A percentile compares a stretch with the other conserved stretches of the same genome.
Evolutionary conservation across 1,140 invertebrate species (phyloP).

Genomic region (Hylaeus anthracinus): DNA sequence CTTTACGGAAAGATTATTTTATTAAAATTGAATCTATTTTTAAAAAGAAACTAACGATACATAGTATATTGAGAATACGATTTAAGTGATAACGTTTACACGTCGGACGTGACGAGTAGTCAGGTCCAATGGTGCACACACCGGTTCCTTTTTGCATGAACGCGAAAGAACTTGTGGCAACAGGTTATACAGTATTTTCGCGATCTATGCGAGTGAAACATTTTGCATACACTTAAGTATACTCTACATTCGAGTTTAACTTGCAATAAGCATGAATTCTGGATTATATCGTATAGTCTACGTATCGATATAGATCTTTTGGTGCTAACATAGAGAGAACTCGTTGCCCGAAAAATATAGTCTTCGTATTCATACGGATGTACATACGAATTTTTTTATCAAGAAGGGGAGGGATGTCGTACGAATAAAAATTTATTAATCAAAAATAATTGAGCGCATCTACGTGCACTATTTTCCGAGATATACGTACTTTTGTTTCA

Average conservation of each 20-base stretch:
- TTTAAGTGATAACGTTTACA: constrained; percentile 1
- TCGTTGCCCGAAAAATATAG: background rate
- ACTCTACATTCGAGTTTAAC: background rate
- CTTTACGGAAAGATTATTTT: constrained; percentile 25
- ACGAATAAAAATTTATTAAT: constrained; percentile 25
- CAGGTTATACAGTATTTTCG: constrained; percentile 7
- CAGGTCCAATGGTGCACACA: background rate
- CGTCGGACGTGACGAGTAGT: constrained; percentile 6
- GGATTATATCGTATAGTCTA: background rate
- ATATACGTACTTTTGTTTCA: background rate
- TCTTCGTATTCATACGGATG: constrained; percentile 11
- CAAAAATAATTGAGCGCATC: constrained; percentile 1
- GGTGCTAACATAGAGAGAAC: constrained; percentile 38
- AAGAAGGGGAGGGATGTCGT: background rate
- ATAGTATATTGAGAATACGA: background rate
- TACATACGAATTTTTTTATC: constrained; percentile 39
- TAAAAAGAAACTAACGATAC: background rate
- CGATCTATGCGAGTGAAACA: background rate
- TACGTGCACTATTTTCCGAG: constrained; percentile 18
- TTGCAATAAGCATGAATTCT: background rate
- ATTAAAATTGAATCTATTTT: constrained; percentile 48
- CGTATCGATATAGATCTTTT: background rate
- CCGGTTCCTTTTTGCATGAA: constrained; percentile 7
- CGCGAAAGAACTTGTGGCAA: background rate
- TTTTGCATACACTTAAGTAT: background rate